Evolutionary conservation across 2,888 invertebrate species (phyloP).

Genomic region (Theretra japonica): DNA sequence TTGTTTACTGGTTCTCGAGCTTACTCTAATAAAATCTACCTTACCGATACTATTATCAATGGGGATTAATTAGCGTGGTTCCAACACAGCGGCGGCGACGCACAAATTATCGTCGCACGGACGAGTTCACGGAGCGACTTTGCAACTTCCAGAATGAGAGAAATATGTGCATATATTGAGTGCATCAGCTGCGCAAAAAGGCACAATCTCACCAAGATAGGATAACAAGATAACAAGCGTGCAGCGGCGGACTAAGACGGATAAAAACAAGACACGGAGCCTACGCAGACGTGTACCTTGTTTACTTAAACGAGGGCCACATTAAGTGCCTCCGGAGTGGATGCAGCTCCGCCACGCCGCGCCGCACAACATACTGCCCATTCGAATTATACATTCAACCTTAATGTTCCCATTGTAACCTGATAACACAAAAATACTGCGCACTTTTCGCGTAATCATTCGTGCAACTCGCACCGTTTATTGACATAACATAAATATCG

Average conservation of each 20-base stretch:
- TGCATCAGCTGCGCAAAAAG: constrained; percentile 74
- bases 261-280: constrained; percentile 79
- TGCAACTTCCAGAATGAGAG: constrained; percentile 53
- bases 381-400: constrained; percentile 21
- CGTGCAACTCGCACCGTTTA: not conserved
- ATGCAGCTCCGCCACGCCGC: constrained; percentile 36
- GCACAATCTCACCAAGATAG: constrained; percentile 80
- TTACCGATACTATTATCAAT: constrained; percentile 27
- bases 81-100: constrained; percentile 15
- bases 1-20: constrained; percentile 25
- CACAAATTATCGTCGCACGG: constrained; percentile 27
- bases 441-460: not conserved
- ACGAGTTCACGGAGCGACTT: constrained; percentile 40
- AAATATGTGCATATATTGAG: constrained; percentile 67
- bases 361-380: not conserved
- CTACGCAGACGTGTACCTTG: constrained; percentile 77
- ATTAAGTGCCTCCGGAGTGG: constrained; percentile 56
- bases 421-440: constrained; percentile 5
- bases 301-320: constrained; percentile 78
- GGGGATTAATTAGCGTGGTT: constrained; percentile 17
- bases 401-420: not conserved
- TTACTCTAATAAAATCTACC: constrained; percentile 15
- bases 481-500: not conserved
- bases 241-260: constrained; percentile 76
- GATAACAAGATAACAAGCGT: constrained; percentile 84